These are phyloP conservation scores for Sciurus vulgaris DNA, from an alignment of 2,797 vertebrate genomes.

Conservation along the genomic window DNA sequence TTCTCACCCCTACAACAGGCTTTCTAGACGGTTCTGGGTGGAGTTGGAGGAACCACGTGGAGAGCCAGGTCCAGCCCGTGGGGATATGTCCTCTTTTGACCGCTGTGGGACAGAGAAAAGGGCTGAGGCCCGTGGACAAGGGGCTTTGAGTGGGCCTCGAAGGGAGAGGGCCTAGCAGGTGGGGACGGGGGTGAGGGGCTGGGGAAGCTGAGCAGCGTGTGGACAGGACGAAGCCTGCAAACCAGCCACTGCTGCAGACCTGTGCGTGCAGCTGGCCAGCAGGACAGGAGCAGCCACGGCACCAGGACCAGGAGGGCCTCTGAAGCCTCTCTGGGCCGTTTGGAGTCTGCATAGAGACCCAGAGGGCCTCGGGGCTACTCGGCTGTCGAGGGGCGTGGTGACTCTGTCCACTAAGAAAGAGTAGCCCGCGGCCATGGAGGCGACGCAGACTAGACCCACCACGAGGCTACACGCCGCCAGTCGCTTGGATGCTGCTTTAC, in stretches of 20 bases:
- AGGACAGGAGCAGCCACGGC: accelerated
- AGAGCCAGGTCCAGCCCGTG: neutral
- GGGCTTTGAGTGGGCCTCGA: neutral
- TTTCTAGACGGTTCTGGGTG: neutral
- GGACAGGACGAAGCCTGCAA: neutral
- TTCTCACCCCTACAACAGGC: accelerated
- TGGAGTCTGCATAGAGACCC: neutral
- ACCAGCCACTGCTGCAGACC: accelerated
- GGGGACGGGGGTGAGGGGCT: neutral
- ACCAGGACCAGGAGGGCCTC: neutral
- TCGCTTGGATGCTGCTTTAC: neutral
- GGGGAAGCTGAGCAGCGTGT: neutral
- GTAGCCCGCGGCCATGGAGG: neutral
- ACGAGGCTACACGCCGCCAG: neutral
- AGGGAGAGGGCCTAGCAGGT: neutral
- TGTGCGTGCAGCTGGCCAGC: neutral
- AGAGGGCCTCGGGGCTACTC: neutral
- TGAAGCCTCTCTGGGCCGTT: neutral
- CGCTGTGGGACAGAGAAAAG: no score
- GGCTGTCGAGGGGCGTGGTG: neutral
- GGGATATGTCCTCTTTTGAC: neutral
- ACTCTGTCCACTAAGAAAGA: neutral
- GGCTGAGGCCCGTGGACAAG: no score
- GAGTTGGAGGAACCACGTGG: neutral
- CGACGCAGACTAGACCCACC: neutral